phyloP scores from a whole-genome alignment of 2,888 invertebrate genomes.

The Mesorhabditis belari region DNA sequence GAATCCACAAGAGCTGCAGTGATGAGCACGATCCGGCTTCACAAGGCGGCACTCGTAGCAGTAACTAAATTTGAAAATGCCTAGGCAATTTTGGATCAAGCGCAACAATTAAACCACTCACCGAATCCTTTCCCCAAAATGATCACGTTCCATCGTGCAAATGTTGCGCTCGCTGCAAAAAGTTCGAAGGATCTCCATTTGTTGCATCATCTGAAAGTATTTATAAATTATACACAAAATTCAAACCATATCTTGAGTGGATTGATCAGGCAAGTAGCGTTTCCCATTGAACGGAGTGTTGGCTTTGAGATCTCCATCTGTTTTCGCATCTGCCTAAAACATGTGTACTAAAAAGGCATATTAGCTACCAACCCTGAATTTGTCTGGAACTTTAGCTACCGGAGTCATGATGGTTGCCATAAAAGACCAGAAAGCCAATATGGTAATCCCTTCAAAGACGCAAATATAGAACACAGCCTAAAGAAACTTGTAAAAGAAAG shows the following conservation, averaged over 20 bases:
- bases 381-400: conserved; percentile 22
- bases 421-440: conserved; percentile 34
- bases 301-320: conserved; percentile 22
- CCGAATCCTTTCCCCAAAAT: conserved; percentile 18
- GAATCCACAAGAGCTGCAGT: conserved; percentile 38
- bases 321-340: conserved; percentile 16
- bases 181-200: conserved; percentile 20
- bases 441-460: conserved; percentile 14
- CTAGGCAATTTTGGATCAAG: background rate
- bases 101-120: background rate
- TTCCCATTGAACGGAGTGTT: conserved; percentile 23
- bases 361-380: conserved; percentile 13
- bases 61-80: conserved; percentile 11
- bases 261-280: conserved; percentile 29
- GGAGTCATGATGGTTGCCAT: conserved; percentile 21
- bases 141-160: conserved; percentile 22
- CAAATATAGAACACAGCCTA: conserved; percentile 22
- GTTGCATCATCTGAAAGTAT: conserved; percentile 11
- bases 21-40: conserved; percentile 40
- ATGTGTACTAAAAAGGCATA: background rate
- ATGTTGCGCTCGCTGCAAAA: conserved; percentile 13
- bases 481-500: background rate
- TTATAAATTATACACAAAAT: background rate
- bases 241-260: conserved; percentile 17
- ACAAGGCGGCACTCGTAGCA: conserved; percentile 38